Percentiles rank a stretch among this genome's conserved stretches.
phyloP scores from a whole-genome alignment of 2,888 invertebrate species.

The Agrypnus murinus region DNA sequence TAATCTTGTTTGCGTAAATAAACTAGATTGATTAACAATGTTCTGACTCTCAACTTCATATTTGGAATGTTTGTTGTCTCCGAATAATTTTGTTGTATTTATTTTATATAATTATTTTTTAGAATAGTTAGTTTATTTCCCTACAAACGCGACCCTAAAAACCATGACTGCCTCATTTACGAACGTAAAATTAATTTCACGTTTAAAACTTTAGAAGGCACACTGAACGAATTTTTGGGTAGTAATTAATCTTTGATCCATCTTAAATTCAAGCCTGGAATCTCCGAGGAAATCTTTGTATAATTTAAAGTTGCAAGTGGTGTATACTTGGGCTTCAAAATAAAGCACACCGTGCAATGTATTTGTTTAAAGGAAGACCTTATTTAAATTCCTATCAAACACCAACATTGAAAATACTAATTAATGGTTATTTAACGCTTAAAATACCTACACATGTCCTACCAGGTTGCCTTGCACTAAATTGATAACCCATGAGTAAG shows the following conservation, averaged over 20 bases:
- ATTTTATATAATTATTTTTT: no score
- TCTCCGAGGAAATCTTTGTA: constrained; percentile 34
- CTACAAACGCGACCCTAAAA: no score
- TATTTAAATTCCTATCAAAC: background rate
- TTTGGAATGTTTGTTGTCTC: no score
- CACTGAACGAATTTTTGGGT: constrained; percentile 20
- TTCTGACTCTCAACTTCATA: no score
- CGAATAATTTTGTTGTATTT: no score
- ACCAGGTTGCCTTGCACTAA: constrained; percentile 6
- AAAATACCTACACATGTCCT: constrained; percentile 5
- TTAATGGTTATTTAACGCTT: constrained; percentile 1
- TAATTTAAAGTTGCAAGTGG: constrained; percentile 32
- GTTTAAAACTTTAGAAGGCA: constrained; percentile 7
- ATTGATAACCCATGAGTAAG: constrained; percentile 20
- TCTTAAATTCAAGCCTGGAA: constrained; percentile 32
- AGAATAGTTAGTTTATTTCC: no score
- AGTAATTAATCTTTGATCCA: constrained; percentile 35
- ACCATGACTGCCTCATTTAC: no score
- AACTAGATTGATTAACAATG: no score
- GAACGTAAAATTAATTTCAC: constrained; percentile 26
- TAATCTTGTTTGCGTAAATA: no score
- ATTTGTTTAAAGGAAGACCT: background rate
- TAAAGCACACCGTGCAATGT: background rate
- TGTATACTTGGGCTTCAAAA: constrained; percentile 8
- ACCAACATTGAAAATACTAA: background rate